Conservation (phyloP, 1,140 invertebrate genomes). For the Meteorus sp. region DNA sequence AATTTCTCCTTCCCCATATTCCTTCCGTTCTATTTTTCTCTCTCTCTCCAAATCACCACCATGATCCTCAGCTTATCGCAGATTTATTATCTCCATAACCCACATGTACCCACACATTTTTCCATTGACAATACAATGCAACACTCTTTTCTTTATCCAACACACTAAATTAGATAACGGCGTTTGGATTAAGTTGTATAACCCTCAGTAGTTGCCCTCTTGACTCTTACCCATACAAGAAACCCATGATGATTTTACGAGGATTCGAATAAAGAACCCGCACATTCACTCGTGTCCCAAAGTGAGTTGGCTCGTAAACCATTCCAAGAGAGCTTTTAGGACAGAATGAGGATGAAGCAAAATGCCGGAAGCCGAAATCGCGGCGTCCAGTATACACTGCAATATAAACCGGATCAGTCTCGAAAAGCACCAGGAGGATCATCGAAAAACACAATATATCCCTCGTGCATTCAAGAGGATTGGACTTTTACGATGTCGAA, state of each 20-base stretch:
- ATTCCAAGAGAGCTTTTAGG: background rate
- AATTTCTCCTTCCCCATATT: too few relatives aligned
- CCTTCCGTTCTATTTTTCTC: too few relatives aligned
- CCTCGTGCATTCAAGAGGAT: constrained; percentile 14
- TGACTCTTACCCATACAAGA: background rate
- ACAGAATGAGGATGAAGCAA: constrained; percentile 2
- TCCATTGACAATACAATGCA: too few relatives aligned
- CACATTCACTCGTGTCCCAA: background rate
- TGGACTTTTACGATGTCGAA: constrained; percentile 21
- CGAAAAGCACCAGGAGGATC: background rate
- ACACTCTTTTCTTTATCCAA: background rate
- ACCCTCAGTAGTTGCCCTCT: background rate
- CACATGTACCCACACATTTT: too few relatives aligned
- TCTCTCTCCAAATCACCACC: too few relatives aligned
- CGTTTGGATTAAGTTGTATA: constrained; percentile 5
- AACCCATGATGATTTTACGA: constrained; percentile 13
- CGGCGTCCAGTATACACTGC: background rate
- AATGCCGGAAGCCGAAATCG: constrained; percentile 15
- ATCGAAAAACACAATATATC: constrained; percentile 29
- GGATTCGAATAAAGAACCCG: background rate
- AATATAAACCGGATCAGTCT: constrained; percentile 21
- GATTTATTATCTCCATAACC: background rate
- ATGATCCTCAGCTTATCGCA: background rate
- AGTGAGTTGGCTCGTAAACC: constrained; percentile 5
- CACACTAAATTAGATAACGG: background rate